A percentile compares a stretch with the other conserved stretches of the same genome.
Conservation (phyloP, 2,113 vertebrate species). For the Aspidoscelis tigris region DNA sequence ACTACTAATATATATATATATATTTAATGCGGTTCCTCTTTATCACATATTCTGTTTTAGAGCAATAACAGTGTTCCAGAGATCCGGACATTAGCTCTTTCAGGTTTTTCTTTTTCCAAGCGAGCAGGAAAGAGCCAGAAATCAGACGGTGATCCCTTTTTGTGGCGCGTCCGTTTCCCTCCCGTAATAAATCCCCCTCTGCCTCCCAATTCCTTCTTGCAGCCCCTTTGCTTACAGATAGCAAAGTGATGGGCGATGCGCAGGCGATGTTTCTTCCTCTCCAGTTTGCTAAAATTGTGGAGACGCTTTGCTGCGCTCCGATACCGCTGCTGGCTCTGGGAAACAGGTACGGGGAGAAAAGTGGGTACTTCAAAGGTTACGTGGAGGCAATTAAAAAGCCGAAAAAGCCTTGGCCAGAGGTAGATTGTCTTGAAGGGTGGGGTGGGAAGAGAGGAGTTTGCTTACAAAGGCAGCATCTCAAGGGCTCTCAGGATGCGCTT, state of each 20-base stretch:
- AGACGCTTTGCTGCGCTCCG: not conserved
- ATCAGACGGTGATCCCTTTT: not conserved
- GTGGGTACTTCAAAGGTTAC: slow-evolving; percentile 43
- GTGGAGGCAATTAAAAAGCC: slow-evolving; percentile 64
- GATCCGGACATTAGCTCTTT: not conserved
- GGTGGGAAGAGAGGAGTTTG: not conserved
- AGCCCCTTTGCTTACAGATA: slow-evolving; percentile 12
- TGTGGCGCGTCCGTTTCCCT: not conserved
- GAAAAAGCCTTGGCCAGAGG: slow-evolving; percentile 30
- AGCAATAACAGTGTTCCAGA: not conserved
- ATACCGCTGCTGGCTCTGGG: not conserved
- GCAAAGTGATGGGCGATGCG: not conserved
- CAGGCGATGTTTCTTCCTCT: not conserved
- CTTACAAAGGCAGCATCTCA: slow-evolving; percentile 42
- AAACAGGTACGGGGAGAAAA: slow-evolving; percentile 7
- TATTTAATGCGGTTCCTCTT: not conserved
- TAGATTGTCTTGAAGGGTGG: not conserved
- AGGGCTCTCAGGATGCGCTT: slow-evolving; percentile 6
- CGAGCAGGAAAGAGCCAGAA: not conserved
- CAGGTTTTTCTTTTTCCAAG: no score
- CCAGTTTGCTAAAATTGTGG: not conserved
- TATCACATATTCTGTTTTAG: not conserved
- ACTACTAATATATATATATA: no score
- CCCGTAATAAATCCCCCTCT: not conserved
- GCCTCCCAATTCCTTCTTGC: not conserved